These are phyloP conservation scores for Microtus ochrogaster DNA, from an alignment of 2,113 vertebrate genomes.

Conservation along the genomic window DNA sequence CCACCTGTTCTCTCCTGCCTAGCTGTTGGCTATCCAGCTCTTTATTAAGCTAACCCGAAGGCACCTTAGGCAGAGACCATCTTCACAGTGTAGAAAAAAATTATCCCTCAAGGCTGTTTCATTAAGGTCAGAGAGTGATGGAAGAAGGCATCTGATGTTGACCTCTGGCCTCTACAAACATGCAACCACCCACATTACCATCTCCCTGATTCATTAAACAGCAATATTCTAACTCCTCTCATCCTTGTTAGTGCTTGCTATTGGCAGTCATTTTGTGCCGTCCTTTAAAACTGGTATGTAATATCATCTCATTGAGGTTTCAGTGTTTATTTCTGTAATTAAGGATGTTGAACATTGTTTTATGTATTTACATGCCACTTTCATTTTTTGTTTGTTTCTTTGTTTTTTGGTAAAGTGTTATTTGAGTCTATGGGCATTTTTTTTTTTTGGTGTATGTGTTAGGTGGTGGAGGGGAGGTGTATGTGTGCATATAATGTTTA, in stretches of 20 bases:
- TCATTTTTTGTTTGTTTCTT: background rate
- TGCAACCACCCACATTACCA: background rate
- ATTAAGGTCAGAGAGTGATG: background rate
- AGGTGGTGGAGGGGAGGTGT: background rate
- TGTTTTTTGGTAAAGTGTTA: background rate
- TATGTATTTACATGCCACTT: background rate
- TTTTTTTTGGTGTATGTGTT: background rate
- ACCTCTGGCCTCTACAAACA: background rate
- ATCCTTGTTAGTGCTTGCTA: background rate
- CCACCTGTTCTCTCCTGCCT: no score
- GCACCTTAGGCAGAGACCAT: no score
- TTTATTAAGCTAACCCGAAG: no score
- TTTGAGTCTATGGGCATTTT: background rate
- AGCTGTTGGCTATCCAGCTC: no score
- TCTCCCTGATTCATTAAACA: background rate
- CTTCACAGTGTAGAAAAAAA: no score
- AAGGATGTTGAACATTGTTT: conserved; percentile 11
- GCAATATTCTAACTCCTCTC: background rate
- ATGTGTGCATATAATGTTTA: background rate
- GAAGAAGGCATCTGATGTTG: background rate
- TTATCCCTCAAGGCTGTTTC: background rate
- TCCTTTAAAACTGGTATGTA: background rate
- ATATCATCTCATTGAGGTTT: background rate
- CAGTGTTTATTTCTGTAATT: background rate
- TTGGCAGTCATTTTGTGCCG: background rate